Conservation (phyloP, 2,113 vertebrate genomes). For the Nipponia nippon region DNA sequence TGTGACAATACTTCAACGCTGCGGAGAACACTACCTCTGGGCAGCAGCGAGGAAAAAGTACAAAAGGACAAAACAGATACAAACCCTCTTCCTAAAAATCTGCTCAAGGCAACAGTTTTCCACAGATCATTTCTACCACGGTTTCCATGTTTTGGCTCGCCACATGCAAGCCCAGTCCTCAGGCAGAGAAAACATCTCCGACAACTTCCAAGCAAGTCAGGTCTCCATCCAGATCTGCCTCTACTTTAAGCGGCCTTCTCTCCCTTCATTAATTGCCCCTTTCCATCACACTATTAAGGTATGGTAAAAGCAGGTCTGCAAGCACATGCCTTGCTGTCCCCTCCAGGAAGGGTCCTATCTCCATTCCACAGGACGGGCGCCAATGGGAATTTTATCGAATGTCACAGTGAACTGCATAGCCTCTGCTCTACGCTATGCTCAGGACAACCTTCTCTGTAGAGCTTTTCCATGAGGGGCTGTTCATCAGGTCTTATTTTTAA, state of each 20-base stretch:
- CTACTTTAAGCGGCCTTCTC: not conserved
- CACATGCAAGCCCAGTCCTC: not conserved
- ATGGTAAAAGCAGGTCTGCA: not conserved
- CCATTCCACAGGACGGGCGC: not conserved
- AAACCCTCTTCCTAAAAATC: not conserved
- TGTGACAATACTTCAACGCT: accelerated
- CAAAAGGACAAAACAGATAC: not conserved
- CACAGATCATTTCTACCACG: not conserved
- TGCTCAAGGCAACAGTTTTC: not conserved
- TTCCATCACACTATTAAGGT: not conserved
- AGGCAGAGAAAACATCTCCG: not conserved
- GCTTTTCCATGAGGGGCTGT: conserved; percentile 49
- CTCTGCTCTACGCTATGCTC: not conserved
- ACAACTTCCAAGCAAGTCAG: not conserved
- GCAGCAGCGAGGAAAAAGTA: not conserved
- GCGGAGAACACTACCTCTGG: not conserved
- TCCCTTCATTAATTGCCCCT: not conserved
- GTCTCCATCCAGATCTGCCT: not conserved
- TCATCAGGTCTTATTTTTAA: conserved; percentile 63
- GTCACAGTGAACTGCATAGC: not conserved
- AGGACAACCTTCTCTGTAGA: conserved; percentile 26
- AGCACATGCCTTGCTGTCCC: not conserved
- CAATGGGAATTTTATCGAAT: not conserved
- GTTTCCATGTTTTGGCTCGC: not conserved
- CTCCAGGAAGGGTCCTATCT: not conserved